A percentile compares a stretch with the other conserved stretches of the same genome.
These are phyloP conservation scores for Engraulis encrasicolus DNA, from an alignment of 2,113 vertebrate genomes.

Conservation along the genomic window DNA sequence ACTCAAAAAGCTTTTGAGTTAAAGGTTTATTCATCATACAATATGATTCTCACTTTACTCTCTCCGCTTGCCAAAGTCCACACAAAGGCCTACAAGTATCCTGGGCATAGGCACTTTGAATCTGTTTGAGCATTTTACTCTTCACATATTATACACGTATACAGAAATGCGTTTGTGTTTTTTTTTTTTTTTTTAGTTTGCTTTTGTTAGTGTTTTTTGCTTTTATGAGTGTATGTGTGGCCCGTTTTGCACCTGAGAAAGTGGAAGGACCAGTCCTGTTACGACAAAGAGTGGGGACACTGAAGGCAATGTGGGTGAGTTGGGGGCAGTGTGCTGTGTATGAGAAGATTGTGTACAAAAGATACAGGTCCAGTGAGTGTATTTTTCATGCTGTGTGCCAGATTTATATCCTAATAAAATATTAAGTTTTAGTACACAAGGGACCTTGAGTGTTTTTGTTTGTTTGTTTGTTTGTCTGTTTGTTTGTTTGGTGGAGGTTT, in stretches of 20 bases:
- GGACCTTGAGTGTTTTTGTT: neutral
- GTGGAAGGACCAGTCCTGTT: neutral
- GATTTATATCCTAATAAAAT: slow-evolving; percentile 57
- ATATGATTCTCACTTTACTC: neutral
- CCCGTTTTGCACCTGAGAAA: neutral
- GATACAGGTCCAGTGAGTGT: slow-evolving; percentile 33
- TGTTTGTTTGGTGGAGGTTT: too few relatives aligned
- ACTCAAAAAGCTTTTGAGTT: neutral
- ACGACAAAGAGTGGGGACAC: neutral
- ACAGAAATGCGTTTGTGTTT: neutral
- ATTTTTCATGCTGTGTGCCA: slow-evolving; percentile 38
- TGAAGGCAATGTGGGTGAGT: neutral
- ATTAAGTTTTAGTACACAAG: neutral
- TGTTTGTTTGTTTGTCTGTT: too few relatives aligned
- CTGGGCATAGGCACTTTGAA: neutral
- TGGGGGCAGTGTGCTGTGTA: neutral
- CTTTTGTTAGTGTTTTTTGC: neutral
- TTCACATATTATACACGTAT: neutral
- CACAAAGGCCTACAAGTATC: neutral
- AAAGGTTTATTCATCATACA: neutral
- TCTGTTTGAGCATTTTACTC: neutral
- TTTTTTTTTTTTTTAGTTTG: neutral
- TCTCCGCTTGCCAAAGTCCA: slow-evolving; percentile 8
- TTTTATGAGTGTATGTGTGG: neutral
- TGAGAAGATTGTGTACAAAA: neutral